These are phyloP conservation scores for Dreissena rostriformis DNA, from an alignment of 1,140 invertebrate species.

Conservation along the genomic window DNA sequence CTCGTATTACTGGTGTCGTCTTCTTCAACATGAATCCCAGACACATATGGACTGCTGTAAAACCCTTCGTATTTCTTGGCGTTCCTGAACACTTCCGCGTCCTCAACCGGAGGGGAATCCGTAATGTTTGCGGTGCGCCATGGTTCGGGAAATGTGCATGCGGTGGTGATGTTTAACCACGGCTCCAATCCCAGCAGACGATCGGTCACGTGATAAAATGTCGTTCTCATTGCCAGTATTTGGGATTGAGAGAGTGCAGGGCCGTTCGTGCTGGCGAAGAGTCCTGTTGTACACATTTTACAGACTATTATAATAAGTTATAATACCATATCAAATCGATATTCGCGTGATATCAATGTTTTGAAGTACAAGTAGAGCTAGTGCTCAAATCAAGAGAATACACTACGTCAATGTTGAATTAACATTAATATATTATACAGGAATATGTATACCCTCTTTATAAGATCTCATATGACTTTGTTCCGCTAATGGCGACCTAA, in stretches of 20 bases:
- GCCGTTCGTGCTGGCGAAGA: constrained; percentile 29
- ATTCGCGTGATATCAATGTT: background rate
- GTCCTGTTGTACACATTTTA: background rate
- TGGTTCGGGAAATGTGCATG: constrained; percentile 19
- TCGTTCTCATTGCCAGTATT: background rate
- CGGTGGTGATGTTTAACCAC: constrained; percentile 38
- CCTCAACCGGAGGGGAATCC: constrained; percentile 5
- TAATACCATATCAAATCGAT: background rate
- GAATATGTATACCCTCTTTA: background rate
- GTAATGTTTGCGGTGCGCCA: constrained; percentile 1
- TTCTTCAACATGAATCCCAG: background rate
- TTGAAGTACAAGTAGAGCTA: background rate
- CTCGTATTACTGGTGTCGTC: too few relatives aligned
- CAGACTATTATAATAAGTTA: background rate
- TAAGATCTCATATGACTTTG: too few relatives aligned
- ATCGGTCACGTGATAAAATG: constrained; percentile 23
- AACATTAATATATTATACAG: background rate
- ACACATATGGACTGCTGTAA: constrained; percentile 2
- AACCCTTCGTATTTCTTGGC: constrained; percentile 13
- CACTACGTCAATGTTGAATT: background rate
- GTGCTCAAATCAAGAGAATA: too few relatives aligned
- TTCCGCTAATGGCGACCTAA: too few relatives aligned
- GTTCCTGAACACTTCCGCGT: background rate
- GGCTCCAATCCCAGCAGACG: background rate
- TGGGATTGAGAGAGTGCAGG: background rate